Percentiles rank a stretch among this genome's conserved stretches.
phyloP scores from a whole-genome alignment of 2,888 invertebrate species.

The Zeuzera pyrina region DNA sequence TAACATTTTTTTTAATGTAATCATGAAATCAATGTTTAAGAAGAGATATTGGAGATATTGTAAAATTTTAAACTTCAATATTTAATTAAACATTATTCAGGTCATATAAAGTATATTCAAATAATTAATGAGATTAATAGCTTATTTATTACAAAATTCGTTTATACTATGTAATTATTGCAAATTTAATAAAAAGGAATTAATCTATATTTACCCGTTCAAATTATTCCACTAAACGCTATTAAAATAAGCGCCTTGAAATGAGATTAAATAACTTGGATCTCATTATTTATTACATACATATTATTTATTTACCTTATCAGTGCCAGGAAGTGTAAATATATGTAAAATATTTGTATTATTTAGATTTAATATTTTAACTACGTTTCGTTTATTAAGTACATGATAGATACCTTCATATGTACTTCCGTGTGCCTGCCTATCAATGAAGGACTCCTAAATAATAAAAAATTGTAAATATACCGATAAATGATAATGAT shows the following conservation, averaged over 20 bases:
- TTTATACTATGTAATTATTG: slow-evolving; percentile 1
- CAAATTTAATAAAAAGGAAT: no score
- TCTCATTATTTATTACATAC: slow-evolving; percentile 60
- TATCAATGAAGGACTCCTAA: slow-evolving; percentile 34
- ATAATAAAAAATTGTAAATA: slow-evolving; percentile 22
- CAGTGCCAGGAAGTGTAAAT: slow-evolving; percentile 5
- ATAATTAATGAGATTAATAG: background rate
- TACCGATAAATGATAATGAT: background rate
- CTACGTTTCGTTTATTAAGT: slow-evolving; percentile 1
- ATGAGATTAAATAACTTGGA: slow-evolving; percentile 68
- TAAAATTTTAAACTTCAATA: no score
- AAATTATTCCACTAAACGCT: no score
- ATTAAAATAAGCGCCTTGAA: no score
- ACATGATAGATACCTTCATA: slow-evolving; percentile 37
- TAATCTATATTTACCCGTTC: no score
- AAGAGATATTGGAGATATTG: no score
- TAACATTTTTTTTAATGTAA: no score
- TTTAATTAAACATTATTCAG: no score
- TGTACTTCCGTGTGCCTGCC: slow-evolving; percentile 53
- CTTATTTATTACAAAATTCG: background rate
- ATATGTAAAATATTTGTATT: slow-evolving; percentile 1
- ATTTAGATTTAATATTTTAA: background rate
- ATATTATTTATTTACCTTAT: slow-evolving; percentile 31
- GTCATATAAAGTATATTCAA: no score
- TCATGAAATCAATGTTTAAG: no score